Evolutionary conservation across 2,888 invertebrate genomes (phyloP).

Genomic region (Thecophora atra): DNA sequence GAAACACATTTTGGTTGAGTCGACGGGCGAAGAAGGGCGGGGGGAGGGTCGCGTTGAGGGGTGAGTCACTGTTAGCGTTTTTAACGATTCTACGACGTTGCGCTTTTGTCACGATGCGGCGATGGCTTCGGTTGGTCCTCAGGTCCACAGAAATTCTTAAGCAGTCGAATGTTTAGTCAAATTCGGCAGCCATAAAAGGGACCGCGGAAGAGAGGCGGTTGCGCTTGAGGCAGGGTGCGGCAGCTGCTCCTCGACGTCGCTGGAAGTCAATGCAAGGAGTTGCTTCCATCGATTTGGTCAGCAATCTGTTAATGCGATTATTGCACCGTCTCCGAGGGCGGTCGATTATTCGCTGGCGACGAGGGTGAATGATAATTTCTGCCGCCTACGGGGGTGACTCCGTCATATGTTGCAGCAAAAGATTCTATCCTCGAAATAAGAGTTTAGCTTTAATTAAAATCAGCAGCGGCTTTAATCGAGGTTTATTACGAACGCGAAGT

Average conservation of each 20-base stretch:
- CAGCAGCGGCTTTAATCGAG: neutral
- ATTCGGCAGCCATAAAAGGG: neutral
- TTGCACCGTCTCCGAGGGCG: neutral
- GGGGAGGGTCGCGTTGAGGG: neutral
- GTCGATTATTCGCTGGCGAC: neutral
- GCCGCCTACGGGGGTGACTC: neutral
- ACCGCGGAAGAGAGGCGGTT: no score
- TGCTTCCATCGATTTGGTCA: constrained; percentile 53
- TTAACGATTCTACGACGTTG: constrained; percentile 20
- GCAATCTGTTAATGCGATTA: constrained; percentile 56
- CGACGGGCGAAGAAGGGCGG: neutral
- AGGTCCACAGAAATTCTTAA: neutral
- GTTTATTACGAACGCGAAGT: neutral
- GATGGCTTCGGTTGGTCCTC: neutral
- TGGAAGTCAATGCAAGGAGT: constrained; percentile 25
- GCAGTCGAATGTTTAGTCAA: no score
- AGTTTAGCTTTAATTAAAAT: constrained; percentile 30
- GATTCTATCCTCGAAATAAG: neutral
- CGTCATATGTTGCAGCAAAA: no score
- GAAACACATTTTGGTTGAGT: constrained; percentile 27
- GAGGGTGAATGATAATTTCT: neutral
- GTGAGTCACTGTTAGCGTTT: constrained; percentile 7
- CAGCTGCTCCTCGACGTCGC: neutral
- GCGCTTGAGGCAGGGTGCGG: neutral
- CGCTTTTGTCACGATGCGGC: constrained; percentile 17